Conservation (phyloP, 2,113 vertebrate species). For the Aplodontia rufa region DNA sequence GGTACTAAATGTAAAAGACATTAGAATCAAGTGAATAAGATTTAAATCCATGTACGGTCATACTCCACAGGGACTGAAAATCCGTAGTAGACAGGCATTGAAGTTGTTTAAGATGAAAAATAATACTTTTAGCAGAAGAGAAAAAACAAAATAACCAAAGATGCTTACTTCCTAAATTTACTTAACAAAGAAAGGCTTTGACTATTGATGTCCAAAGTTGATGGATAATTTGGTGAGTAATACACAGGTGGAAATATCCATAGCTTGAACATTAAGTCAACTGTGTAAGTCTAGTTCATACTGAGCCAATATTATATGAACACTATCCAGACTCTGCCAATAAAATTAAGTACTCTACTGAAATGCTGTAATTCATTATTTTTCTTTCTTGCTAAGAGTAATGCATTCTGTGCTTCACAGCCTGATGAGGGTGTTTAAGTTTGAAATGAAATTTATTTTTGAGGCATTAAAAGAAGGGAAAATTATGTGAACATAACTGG, state of each 20-base stretch:
- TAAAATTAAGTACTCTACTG: constrained; percentile 61
- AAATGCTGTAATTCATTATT: constrained; percentile 65
- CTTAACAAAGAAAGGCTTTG: constrained; percentile 8
- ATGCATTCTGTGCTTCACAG: constrained; percentile 41
- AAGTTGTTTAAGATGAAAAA: not conserved
- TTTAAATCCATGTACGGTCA: not conserved
- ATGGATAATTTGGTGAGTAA: constrained; percentile 38
- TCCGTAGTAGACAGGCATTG: not conserved
- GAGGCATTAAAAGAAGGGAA: constrained; percentile 21
- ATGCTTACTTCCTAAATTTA: not conserved
- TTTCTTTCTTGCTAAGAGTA: constrained; percentile 61
- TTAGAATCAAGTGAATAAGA: not conserved
- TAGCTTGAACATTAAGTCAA: not conserved
- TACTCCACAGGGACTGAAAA: not conserved
- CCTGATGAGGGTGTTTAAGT: constrained; percentile 54
- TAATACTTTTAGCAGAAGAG: not conserved
- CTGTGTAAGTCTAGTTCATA: constrained; percentile 20
- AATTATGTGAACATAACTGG: constrained; percentile 13
- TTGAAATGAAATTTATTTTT: constrained; percentile 68
- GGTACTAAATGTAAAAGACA: not conserved
- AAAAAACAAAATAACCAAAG: not conserved
- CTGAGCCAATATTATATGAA: constrained; percentile 48
- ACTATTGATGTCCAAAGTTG: not conserved
- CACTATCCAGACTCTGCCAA: constrained; percentile 62
- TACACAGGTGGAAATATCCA: constrained; percentile 38